Conservation (phyloP, 2,113 vertebrate species). For the Gnathonemus longibarbis region DNA sequence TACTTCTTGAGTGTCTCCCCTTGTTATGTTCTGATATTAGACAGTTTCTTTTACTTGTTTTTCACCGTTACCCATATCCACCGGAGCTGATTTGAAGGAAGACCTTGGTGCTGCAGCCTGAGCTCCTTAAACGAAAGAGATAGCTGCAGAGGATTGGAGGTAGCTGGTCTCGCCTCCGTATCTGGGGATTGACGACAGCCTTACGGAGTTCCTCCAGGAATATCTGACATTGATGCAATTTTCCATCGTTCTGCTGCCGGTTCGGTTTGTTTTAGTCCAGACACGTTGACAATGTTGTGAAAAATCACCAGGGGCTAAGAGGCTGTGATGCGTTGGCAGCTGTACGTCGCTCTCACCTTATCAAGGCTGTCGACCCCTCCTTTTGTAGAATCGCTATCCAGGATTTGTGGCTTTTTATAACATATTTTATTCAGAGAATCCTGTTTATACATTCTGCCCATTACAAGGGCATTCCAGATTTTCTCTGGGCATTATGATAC, state of each 20-base stretch:
- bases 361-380: not conserved
- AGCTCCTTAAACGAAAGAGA: not conserved
- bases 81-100: not conserved
- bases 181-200: not conserved
- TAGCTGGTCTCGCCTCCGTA: not conserved
- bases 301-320: not conserved
- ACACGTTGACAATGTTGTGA: not conserved
- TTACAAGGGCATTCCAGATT: not conserved
- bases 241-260: not conserved
- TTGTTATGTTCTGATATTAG: not conserved
- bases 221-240: conserved; percentile 2
- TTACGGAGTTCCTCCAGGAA: not conserved
- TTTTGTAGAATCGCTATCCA: not conserved
- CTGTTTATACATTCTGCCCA: not conserved
- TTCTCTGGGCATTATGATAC: not conserved
- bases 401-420: not conserved
- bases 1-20: not conserved
- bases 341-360: not conserved
- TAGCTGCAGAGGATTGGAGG: not conserved
- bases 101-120: not conserved
- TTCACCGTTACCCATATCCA: not conserved
- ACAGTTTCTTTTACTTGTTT: not conserved
- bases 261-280: not conserved
- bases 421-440: not conserved
- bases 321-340: not conserved